Conservation (phyloP, 1,140 invertebrate genomes). For the Neodiprion virginianus region DNA sequence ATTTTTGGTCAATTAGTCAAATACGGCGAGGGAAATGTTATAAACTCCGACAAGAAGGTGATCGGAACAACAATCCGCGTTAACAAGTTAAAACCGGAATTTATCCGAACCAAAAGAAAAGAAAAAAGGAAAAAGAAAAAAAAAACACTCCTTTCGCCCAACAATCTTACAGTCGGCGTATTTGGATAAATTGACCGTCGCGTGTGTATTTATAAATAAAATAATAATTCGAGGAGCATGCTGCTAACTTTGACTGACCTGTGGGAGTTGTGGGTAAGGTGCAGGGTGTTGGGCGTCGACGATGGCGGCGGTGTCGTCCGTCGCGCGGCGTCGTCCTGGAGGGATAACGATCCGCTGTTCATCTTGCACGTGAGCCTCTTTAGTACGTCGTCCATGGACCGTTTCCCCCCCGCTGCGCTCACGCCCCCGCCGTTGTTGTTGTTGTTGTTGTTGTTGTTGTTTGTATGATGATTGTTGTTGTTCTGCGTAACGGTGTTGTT, state of each 20-base stretch:
- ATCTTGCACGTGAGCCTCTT: conserved; percentile 83
- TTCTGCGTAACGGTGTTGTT: conserved; percentile 63
- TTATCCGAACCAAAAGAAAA: too few relatives aligned
- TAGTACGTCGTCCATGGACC: conserved; percentile 88
- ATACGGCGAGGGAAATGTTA: too few relatives aligned
- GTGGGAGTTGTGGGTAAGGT: conserved; percentile 53
- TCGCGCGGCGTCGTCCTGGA: conserved; percentile 49
- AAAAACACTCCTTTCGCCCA: too few relatives aligned
- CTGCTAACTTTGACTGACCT: conserved; percentile 38
- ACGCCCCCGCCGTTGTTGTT: conserved; percentile 46
- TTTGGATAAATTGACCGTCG: too few relatives aligned
- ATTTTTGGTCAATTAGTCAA: too few relatives aligned
- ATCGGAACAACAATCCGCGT: too few relatives aligned
- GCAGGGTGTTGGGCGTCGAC: conserved; percentile 63
- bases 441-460: conserved; percentile 44
- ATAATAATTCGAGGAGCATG: too few relatives aligned
- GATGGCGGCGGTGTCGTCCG: conserved; percentile 67
- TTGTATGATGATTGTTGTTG: conserved; percentile 61
- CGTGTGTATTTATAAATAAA: too few relatives aligned
- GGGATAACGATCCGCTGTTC: conserved; percentile 59
- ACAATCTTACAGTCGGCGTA: too few relatives aligned
- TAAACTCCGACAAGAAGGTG: too few relatives aligned
- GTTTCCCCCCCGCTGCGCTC: conserved; percentile 57
- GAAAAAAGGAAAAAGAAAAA: too few relatives aligned
- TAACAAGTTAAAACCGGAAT: too few relatives aligned